Evolutionary conservation across 2,113 vertebrate species (phyloP).

Genomic region (Echinops telfairi): DNA sequence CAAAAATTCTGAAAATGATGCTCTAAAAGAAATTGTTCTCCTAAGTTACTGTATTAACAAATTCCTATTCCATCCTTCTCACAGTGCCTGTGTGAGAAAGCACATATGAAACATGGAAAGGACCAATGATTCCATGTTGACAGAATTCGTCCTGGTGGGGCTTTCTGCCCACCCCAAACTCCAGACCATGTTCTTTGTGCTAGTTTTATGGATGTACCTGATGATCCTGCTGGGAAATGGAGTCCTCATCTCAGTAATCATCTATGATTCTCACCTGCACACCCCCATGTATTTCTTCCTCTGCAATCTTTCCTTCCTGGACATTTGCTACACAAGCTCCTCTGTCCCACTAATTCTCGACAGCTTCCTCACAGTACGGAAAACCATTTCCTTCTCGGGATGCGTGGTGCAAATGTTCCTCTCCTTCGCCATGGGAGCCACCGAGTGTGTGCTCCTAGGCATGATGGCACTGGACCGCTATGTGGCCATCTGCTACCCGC

Average conservation of each 20-base stretch:
- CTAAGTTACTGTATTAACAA: not conserved
- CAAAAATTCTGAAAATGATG: not conserved
- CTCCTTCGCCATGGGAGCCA: conserved; percentile 72
- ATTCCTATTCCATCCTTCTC: conserved; percentile 18
- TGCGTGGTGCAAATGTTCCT: conserved; percentile 80
- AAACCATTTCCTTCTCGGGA: conserved; percentile 72
- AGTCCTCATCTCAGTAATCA: conserved; percentile 70
- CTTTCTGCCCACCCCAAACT: conserved; percentile 71
- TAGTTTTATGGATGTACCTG: conserved; percentile 71
- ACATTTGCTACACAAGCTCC: conserved; percentile 79
- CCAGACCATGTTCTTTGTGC: conserved; percentile 66
- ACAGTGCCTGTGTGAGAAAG: conserved; percentile 20
- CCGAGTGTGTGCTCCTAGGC: conserved; percentile 76
- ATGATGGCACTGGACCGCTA: conserved; percentile 81
- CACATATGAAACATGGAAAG: conserved; percentile 19
- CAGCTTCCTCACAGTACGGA: conserved; percentile 73
- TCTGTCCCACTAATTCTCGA: conserved; percentile 73
- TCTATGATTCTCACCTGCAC: conserved; percentile 70
- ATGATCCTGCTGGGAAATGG: conserved; percentile 77
- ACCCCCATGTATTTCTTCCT: conserved; percentile 82
- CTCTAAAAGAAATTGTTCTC: not conserved
- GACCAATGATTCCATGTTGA: conserved; percentile 56
- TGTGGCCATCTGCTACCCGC: conserved; percentile 78
- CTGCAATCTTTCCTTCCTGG: conserved; percentile 80
- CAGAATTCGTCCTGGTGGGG: conserved; percentile 76